These are phyloP conservation scores for Hylaeus anthracinus DNA, from an alignment of 1,140 invertebrate genomes.

Conservation along the genomic window DNA sequence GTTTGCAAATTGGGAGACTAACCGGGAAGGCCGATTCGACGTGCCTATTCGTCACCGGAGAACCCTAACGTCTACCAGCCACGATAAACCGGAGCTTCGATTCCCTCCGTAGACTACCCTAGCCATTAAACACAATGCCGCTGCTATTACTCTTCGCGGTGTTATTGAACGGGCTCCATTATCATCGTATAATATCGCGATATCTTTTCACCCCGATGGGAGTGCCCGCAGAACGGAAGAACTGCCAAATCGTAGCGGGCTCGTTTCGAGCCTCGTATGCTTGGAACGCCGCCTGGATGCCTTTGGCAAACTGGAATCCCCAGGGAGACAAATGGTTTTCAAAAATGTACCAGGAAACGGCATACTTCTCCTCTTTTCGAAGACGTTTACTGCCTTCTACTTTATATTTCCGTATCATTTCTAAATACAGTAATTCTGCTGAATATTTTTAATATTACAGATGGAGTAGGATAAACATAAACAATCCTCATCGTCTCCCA, in stretches of 20 bases:
- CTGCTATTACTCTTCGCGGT: constrained; percentile 68
- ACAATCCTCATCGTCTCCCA: too few relatives aligned
- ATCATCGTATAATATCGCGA: constrained; percentile 70
- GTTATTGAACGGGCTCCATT: constrained; percentile 69
- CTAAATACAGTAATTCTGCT: too few relatives aligned
- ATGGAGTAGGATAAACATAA: too few relatives aligned
- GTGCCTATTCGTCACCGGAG: constrained; percentile 60
- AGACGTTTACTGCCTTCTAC: background rate
- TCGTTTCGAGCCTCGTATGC: constrained; percentile 27
- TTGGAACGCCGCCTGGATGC: constrained; percentile 51
- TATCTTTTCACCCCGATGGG: constrained; percentile 63
- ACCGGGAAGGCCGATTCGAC: constrained; percentile 49
- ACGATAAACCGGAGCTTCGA: constrained; percentile 59
- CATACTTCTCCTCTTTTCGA: background rate
- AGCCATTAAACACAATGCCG: constrained; percentile 68
- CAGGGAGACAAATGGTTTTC: constrained; percentile 42
- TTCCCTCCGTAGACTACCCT: constrained; percentile 62
- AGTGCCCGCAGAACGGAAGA: constrained; percentile 47
- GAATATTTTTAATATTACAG: too few relatives aligned
- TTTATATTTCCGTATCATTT: background rate
- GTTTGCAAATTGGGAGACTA: constrained; percentile 40
- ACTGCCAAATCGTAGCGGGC: constrained; percentile 56
- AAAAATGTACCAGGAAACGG: constrained; percentile 15
- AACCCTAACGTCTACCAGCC: constrained; percentile 55
- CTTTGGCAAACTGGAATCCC: constrained; percentile 31